These are phyloP conservation scores for Cyanoramphus novaezelandiae DNA, from an alignment of 2,113 vertebrate species.

Conservation along the genomic window DNA sequence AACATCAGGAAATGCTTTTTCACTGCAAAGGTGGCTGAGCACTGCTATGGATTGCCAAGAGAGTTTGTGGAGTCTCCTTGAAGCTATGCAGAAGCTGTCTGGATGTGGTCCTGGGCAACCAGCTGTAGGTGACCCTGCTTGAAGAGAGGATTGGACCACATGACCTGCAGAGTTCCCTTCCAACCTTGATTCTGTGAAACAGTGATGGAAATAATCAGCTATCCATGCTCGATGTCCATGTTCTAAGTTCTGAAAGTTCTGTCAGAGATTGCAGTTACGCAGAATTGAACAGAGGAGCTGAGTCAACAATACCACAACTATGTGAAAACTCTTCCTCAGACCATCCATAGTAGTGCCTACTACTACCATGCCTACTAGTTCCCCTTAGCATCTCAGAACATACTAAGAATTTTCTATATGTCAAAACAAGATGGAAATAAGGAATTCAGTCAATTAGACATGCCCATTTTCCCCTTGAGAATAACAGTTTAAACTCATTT, in stretches of 20 bases:
- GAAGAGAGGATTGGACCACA: not conserved
- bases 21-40: not conserved
- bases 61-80: not conserved
- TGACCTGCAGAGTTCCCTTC: not conserved
- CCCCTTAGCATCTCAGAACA: not conserved
- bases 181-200: not conserved
- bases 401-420: not conserved
- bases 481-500: not conserved
- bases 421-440: not conserved
- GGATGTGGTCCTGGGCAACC: fast-evolving
- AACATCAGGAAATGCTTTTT: not conserved
- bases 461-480: not conserved
- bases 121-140: not conserved
- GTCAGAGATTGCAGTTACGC: not conserved
- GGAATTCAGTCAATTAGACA: not conserved
- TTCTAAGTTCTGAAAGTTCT: not conserved
- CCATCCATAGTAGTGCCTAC: not conserved
- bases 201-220: not conserved
- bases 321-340: not conserved
- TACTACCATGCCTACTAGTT: not conserved
- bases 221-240: not conserved
- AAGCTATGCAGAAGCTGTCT: not conserved
- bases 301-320: not conserved
- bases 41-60: not conserved
- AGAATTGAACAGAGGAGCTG: not conserved